Percentiles rank a stretch among this genome's conserved stretches.
phyloP scores from a whole-genome alignment of 1,140 invertebrate species.

The Apis laboriosa region DNA sequence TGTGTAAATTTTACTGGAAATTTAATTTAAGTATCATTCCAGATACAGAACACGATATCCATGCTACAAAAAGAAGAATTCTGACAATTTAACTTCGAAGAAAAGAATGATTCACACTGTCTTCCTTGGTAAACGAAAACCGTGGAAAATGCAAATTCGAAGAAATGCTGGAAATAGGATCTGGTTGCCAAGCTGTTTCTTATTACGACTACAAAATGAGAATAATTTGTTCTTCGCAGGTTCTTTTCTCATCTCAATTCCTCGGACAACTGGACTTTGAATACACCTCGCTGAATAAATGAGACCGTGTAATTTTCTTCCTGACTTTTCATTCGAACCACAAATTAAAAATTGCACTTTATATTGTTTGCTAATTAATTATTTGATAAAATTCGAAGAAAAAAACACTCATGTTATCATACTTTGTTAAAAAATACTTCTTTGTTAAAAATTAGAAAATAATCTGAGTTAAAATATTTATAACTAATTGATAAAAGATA shows the following conservation, averaged over 20 bases:
- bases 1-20: no score
- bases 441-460: no score
- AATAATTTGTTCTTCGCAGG: slow-evolving; percentile 15
- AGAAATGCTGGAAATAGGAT: slow-evolving; percentile 32
- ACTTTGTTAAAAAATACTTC: no score
- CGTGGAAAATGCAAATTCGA: slow-evolving; percentile 32
- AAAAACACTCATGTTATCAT: no score
- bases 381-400: no score
- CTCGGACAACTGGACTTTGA: not conserved
- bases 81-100: slow-evolving; percentile 13
- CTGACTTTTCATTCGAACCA: not conserved
- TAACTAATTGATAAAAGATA: no score
- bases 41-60: not conserved
- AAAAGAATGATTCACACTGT: slow-evolving; percentile 2
- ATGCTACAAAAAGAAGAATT: not conserved
- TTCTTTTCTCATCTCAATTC: not conserved
- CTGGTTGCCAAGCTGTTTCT: not conserved
- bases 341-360: not conserved
- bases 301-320: not conserved
- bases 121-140: not conserved
- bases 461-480: no score
- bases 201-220: slow-evolving; percentile 24
- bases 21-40: no score
- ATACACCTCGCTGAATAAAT: not conserved
- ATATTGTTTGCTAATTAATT: not conserved